Evolutionary conservation across 2,797 vertebrate genomes (phyloP).

Genomic region (Lateolabrax maculatus): DNA sequence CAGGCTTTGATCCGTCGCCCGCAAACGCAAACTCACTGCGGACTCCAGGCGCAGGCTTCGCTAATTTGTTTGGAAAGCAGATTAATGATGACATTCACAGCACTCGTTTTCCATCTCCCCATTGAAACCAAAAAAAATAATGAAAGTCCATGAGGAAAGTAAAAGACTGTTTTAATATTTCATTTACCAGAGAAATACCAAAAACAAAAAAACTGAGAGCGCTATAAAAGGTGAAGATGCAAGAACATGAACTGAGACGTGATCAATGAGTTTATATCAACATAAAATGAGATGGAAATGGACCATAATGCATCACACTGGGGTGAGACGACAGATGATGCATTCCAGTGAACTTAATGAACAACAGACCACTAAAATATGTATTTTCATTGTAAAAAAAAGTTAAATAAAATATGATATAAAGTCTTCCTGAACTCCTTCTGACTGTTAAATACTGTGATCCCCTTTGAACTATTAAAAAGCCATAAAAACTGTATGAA

Average conservation of each 20-base stretch:
- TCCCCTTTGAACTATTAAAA: not conserved
- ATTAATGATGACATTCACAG: conserved; percentile 77
- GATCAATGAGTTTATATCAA: conserved; percentile 33
- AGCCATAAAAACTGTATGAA: not conserved
- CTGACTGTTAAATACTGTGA: not conserved
- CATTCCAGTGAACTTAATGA: conserved; percentile 61
- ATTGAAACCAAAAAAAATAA: conserved; percentile 34
- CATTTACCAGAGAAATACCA: conserved; percentile 11
- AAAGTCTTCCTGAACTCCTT: not conserved
- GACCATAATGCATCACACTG: conserved; percentile 44
- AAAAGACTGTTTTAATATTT: conserved; percentile 4
- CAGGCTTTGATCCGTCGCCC: conserved; percentile 29
- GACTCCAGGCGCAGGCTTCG: conserved; percentile 47
- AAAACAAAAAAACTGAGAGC: not conserved
- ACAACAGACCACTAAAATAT: conserved; percentile 15
- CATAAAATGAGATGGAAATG: conserved; percentile 53
- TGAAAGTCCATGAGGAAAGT: conserved; percentile 34
- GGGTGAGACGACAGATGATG: conserved; percentile 48
- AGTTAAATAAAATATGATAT: conserved; percentile 12
- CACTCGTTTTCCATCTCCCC: conserved; percentile 73
- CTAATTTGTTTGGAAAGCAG: conserved; percentile 80
- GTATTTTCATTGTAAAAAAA: conserved; percentile 5
- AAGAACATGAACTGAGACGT: conserved; percentile 39
- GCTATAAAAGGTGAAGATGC: conserved; percentile 47
- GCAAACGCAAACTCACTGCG: conserved; percentile 35